Evolutionary conservation across 2,113 vertebrate species (phyloP).

Genomic region (Scomber colias): DNA sequence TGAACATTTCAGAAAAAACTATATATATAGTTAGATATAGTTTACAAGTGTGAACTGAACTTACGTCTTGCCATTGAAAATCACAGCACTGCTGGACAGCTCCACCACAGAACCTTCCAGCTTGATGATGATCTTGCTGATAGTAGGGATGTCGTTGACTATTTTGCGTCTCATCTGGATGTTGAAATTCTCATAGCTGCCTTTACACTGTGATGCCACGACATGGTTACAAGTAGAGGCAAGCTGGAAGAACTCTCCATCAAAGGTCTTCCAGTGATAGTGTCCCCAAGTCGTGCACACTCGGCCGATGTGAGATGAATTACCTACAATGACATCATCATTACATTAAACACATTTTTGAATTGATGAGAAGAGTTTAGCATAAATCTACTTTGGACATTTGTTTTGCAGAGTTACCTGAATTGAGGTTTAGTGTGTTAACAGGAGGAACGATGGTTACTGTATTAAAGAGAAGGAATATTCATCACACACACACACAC

Average conservation of each 20-base stretch:
- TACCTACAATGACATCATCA: background rate
- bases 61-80: conserved; percentile 86
- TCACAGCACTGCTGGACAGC: conserved; percentile 70
- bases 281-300: conserved; percentile 95
- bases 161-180: conserved; percentile 86
- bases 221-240: conserved; percentile 89
- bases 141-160: conserved; percentile 55
- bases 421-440: background rate
- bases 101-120: conserved; percentile 83
- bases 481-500: too few relatives aligned
- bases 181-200: conserved; percentile 85
- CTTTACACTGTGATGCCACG: conserved; percentile 84
- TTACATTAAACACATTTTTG: background rate
- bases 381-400: background rate
- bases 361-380: background rate
- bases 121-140: conserved; percentile 81
- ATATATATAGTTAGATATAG: background rate
- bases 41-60: conserved; percentile 50
- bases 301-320: conserved; percentile 79
- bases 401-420: conserved; percentile 41
- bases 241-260: conserved; percentile 88
- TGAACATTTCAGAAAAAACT: too few relatives aligned
- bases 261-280: conserved; percentile 92
- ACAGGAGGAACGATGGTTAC: conserved; percentile 3
- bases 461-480: conserved; percentile 20